Conservation (phyloP, 2,113 vertebrate genomes). For the Amia ocellicauda region DNA sequence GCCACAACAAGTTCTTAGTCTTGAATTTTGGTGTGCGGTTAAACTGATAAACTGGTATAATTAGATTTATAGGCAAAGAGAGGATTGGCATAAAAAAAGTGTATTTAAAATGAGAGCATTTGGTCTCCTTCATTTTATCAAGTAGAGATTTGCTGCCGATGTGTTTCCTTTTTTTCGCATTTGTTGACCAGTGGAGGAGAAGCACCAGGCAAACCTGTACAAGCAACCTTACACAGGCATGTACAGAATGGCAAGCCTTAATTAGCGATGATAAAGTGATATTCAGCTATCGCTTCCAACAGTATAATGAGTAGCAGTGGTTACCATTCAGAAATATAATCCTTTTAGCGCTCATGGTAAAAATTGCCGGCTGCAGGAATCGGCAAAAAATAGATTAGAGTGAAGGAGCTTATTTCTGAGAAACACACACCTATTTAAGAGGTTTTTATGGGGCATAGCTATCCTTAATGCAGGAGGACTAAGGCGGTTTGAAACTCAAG, state of each 20-base stretch:
- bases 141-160: no score
- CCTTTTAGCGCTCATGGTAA: background rate
- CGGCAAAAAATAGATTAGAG: background rate
- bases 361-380: background rate
- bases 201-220: background rate
- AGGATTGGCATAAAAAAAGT: no score
- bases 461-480: no score
- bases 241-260: background rate
- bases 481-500: no score
- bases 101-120: no score
- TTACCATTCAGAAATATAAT: background rate
- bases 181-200: background rate
- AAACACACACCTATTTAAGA: no score
- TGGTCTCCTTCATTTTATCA: no score
- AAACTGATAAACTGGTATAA: no score
- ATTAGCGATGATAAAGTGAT: background rate
- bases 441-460: no score
- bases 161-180: no score
- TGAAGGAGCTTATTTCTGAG: no score
- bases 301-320: background rate
- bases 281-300: constrained; percentile 1
- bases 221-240: background rate
- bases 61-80: no score
- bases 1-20: background rate
- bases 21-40: background rate